phyloP scores from a whole-genome alignment of 2,113 vertebrate genomes.

The Tonatia bakeri region DNA sequence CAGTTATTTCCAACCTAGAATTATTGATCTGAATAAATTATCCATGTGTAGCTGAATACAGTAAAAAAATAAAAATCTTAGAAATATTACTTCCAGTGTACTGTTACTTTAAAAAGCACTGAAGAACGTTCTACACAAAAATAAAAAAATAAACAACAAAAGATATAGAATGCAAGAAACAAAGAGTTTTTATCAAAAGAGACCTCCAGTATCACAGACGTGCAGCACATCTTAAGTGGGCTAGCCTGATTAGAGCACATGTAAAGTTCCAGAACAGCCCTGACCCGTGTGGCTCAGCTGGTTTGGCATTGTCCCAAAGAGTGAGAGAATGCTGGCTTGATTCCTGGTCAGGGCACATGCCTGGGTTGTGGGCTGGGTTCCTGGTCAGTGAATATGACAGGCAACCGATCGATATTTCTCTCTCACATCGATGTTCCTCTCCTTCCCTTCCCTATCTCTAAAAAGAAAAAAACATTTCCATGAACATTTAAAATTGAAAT shows the following conservation, averaged over 20 bases:
- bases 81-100: background rate
- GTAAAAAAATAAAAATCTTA: background rate
- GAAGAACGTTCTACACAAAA: background rate
- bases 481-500: background rate
- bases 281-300: too few species aligned
- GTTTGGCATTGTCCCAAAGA: too few species aligned
- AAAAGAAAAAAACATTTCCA: too few species aligned
- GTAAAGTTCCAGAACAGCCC: background rate
- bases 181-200: background rate
- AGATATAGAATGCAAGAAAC: background rate
- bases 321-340: too few species aligned
- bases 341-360: too few species aligned
- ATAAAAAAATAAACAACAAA: background rate
- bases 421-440: too few species aligned
- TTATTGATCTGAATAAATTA: background rate
- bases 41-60: background rate
- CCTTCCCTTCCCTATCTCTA: too few species aligned
- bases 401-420: too few species aligned
- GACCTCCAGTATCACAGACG: background rate
- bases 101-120: background rate
- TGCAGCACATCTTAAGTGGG: background rate
- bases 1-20: background rate
- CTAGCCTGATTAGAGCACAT: background rate
- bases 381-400: too few species aligned
- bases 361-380: too few species aligned